Evolutionary conservation across 2,888 invertebrate species (phyloP), one percentile per base, ranked within the genome.

Genomic region (Bimastos eiseni): DNA sequence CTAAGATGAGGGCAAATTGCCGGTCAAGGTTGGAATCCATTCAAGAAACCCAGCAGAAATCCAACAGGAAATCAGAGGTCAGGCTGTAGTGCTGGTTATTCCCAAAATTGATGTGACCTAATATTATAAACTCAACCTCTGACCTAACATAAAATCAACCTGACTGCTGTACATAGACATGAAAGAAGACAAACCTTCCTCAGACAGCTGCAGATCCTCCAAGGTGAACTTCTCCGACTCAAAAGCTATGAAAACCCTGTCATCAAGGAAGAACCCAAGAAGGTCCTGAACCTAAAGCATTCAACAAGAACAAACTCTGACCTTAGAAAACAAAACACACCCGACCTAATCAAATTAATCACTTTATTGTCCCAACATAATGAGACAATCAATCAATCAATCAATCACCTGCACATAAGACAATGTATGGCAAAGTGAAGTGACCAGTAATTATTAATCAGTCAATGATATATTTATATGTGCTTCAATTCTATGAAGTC

Each of bases 251-350:
- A 55, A 89, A 70, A 55, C 33, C 21, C 36, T 49, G 1, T 70
- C 24, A 30, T 37, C 36, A 15, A 36, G 24, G 30, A 34, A 89
- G 44, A 89, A 55, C 36, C 33, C 36, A 15, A 13, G 21, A 70
- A 55, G 70, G 36, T 55, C 44, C 24, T 55, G 70, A 89, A 89
- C n/a, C 55, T 89, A 89, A 55, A 24, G 70, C 19, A 34, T 89
- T 44, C 34, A 44, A 89, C 49, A 89, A 37, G 34, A 89, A 33
- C 44, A 89, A 89, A 2, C 3, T 24, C n/a, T 89, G n/a, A n/a
- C n/a, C 17, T 37, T 36, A 13, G 30, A 34, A 89, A 33, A 89
- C 36, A 89, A 49, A 89, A 89, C 33, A 41, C 30, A 41, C 89
- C 33, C 33, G 6, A n/a, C n/a, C 70, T 70, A 70, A 4, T 70